These are phyloP conservation scores for Barypeithes pellucidus DNA, from an alignment of 2,888 invertebrate species.

Conservation along the genomic window DNA sequence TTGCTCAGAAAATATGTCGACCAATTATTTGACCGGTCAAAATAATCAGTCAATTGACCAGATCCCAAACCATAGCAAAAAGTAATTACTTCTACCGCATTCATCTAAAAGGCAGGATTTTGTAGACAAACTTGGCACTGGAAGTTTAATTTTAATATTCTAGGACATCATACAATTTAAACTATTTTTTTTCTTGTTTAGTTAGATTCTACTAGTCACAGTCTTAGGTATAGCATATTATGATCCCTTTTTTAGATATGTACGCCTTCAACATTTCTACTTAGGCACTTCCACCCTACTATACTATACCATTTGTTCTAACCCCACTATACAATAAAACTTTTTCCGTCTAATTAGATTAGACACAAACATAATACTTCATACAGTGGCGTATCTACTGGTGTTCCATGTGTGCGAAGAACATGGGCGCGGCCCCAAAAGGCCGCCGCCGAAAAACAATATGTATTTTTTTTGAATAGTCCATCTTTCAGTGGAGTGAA, in stretches of 20 bases:
- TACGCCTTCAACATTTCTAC: conserved; percentile 20
- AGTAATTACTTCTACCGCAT: not conserved
- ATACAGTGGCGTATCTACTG: not conserved
- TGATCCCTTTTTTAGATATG: conserved; percentile 43
- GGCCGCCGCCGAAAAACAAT: too few relatives aligned
- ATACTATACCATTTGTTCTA: conserved; percentile 25
- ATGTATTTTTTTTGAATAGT: too few relatives aligned
- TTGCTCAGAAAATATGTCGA: too few relatives aligned
- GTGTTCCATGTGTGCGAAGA: too few relatives aligned
- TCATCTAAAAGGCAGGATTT: conserved; percentile 23
- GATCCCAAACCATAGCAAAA: too few relatives aligned
- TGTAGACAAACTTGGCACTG: conserved; percentile 33
- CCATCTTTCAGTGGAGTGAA: too few relatives aligned
- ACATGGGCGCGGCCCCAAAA: too few relatives aligned
- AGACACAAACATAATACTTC: conserved; percentile 11
- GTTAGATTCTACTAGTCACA: conserved; percentile 20
- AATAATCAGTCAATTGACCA: too few relatives aligned
- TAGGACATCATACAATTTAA: not conserved
- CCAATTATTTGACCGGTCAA: too few relatives aligned
- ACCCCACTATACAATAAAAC: conserved; percentile 6
- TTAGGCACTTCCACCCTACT: not conserved
- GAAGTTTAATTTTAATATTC: conserved; percentile 5
- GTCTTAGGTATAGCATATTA: conserved; percentile 42
- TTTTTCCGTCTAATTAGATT: conserved; percentile 14
- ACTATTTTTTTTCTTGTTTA: not conserved